Percentiles rank a stretch among this genome's conserved stretches.
Conservation (phyloP, 2,888 invertebrate species). For the Argynnis bischoffii region DNA sequence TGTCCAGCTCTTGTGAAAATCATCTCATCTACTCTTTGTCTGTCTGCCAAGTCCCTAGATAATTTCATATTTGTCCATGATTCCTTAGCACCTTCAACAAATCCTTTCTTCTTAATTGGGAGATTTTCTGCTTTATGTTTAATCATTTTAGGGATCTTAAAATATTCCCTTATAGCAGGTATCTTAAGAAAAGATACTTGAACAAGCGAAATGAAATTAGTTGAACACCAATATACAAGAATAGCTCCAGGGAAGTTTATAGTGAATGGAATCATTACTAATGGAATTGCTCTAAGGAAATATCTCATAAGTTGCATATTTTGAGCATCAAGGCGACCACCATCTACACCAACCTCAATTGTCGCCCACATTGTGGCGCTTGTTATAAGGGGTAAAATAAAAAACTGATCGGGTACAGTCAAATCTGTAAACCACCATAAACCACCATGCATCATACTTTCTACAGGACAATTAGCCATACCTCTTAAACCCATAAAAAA, state of each 20-base stretch:
- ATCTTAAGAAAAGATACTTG: conserved; percentile 91
- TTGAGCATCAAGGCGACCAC: conserved; percentile 84
- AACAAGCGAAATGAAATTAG: conserved; percentile 91
- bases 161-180: conserved; percentile 87
- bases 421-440: conserved; percentile 96
- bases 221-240: conserved; percentile 94
- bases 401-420: conserved; percentile 94
- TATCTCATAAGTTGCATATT: conserved; percentile 89
- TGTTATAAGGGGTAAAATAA: conserved; percentile 92
- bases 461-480: conserved; percentile 96
- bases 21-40: conserved; percentile 88
- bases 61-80: conserved; percentile 93
- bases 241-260: conserved; percentile 94
- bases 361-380: conserved; percentile 91
- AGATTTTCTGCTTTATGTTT: conserved; percentile 81
- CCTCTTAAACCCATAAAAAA: conserved; percentile 93
- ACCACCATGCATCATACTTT: conserved; percentile 94
- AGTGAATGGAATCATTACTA: conserved; percentile 91
- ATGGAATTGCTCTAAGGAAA: conserved; percentile 88
- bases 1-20: conserved; percentile 92
- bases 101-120: conserved; percentile 88
- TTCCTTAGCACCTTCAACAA: conserved; percentile 89
- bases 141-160: conserved; percentile 87
- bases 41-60: conserved; percentile 88
- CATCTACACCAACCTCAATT: conserved; percentile 91